Base-by-base conservation (phyloP, 2,113 vertebrate species). In the Propithecus coquereli region DNA sequence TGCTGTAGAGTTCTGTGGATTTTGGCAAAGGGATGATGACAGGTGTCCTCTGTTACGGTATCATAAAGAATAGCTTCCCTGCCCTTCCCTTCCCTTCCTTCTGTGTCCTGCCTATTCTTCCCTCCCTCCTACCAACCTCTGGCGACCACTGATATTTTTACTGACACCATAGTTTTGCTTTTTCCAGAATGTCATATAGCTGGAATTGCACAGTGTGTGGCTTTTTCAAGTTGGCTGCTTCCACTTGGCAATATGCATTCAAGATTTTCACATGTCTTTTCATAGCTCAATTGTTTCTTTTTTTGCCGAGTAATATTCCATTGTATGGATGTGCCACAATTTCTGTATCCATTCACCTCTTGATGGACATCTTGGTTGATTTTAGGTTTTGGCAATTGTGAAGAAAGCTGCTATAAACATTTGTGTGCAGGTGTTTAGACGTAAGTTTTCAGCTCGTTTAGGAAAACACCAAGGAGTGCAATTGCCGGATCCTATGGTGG, bases 11-110 rank as follows among this genome's bases (percentile, higher is more conserved):
- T 50, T 59, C 73, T 14, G 14, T 27, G 34, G 59, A 30, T 50
- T 34, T 81, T 50, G 84, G 16, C 6, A 61, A 11, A 27, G 4
- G 30, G 20, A 1, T 13, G 10, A 43, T 6, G 59, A 71, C 37
- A 0, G 0, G 12, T 11, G 4, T 17, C 71, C 30, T 25, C 13
- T 1, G 11, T 16, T 22, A 20, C 0, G 3, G 54, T 2, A 10
- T 11, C 45, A 0, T 3, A 7, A 71, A 30, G n/a, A 52, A 12
- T 4, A 13, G 47, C 37, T 27, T 32, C 32, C 0, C 20, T 25
- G 40, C 13, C 85, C 20, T 37, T n/a, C n/a, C n/a, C 37, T 27
- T 32, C 32, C 0, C 20, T 25, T 10, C 85, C 20, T 37, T 34
- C 57, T 18, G 5, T 10, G 61, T 52, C 50, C 54, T 11, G 3